phyloP scores from a whole-genome alignment of 35 echinoderm and acorn worm genomes.

The Ophioderma brevispina region DNA sequence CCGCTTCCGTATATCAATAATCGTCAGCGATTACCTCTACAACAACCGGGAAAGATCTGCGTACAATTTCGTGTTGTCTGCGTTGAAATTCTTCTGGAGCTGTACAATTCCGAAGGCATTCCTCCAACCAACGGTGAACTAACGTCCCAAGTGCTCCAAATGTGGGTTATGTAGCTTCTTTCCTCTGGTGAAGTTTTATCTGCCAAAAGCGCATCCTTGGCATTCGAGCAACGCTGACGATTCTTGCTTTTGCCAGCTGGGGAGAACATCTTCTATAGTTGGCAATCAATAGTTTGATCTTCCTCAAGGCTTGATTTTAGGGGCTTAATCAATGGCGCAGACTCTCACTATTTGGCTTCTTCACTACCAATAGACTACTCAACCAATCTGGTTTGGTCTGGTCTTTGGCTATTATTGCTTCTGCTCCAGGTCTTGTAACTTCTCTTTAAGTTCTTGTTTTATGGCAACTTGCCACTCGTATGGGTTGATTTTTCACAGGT shows the following conservation, averaged over 20 bases:
- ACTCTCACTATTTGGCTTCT: too few species aligned
- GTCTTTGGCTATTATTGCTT: too few species aligned
- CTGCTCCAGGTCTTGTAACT: too few species aligned
- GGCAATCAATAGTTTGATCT: too few species aligned
- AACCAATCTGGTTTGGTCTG: too few species aligned
- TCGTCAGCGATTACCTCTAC: constrained; percentile 50
- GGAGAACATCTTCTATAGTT: constrained; percentile 44
- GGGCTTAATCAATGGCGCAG: too few species aligned
- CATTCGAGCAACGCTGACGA: constrained; percentile 44
- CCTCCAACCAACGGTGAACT: constrained; percentile 67
- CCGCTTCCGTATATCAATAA: constrained; percentile 58
- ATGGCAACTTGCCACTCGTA: too few species aligned
- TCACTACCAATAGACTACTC: too few species aligned
- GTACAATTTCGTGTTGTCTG: constrained; percentile 36
- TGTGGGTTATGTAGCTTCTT: constrained; percentile 51
- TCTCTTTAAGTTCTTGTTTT: too few species aligned
- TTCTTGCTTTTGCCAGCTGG: constrained; percentile 37
- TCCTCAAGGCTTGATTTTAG: too few species aligned
- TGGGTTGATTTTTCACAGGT: too few species aligned
- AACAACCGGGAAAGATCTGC: constrained; percentile 27
- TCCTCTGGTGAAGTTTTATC: constrained; percentile 37
- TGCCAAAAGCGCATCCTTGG: constrained; percentile 50
- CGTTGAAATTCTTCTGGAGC: constrained; percentile 75
- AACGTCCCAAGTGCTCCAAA: constrained; percentile 74
- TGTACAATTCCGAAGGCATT: constrained; percentile 66